Evolutionary conservation across 2,888 invertebrate species (phyloP), one percentile per base, ranked within the genome.

Genomic region (Synanthedon myopaeformis): DNA sequence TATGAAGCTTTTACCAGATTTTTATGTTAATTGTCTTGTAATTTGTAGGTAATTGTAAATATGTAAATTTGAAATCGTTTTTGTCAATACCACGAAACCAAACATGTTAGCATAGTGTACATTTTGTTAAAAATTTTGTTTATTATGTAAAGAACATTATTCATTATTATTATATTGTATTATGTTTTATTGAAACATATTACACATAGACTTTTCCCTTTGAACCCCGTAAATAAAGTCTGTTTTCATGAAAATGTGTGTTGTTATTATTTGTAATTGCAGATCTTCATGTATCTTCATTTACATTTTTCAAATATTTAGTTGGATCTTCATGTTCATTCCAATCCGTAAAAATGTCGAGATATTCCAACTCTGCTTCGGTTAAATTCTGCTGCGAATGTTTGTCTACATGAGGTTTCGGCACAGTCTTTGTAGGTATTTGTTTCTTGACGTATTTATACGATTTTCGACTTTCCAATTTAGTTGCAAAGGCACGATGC

Each of bases 1-100:
- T 51, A 60, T 64, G 66, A 76, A 73, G 72, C 73, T 76, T 79
- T 78, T 81, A 82, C 79, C 78, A 79, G 66, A 70, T 68, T 79
- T 35, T 77, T 77, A 66, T 70, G 70, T 80, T 79, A 79, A 67
- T 76, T 71, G 69, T 65, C 61, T 61, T 87, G 87, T 35, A 35
- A 8, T 10, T 2, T 35, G 10, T 35, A 35, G 35, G 35, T 35
- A 35, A 35, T 35, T 35, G 35, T 87, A 87, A 79, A 87, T 87
- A 87, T 87, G 86, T 86, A 87, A 83, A 86, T 84, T 82, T 76
- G 76, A 79, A 71, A 69, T 84, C 80, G 77, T 73, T 76, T 74
- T 82, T 70, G 73, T 79, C 77, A 78, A 81, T 84, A 85, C 80
- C 84, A 81, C 72, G 79, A 85, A 84, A 87, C 87, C 87, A 86